These are phyloP conservation scores for Drosophila flavopinicola DNA, from an alignment of 2,888 invertebrate species.

Conservation along the genomic window DNA sequence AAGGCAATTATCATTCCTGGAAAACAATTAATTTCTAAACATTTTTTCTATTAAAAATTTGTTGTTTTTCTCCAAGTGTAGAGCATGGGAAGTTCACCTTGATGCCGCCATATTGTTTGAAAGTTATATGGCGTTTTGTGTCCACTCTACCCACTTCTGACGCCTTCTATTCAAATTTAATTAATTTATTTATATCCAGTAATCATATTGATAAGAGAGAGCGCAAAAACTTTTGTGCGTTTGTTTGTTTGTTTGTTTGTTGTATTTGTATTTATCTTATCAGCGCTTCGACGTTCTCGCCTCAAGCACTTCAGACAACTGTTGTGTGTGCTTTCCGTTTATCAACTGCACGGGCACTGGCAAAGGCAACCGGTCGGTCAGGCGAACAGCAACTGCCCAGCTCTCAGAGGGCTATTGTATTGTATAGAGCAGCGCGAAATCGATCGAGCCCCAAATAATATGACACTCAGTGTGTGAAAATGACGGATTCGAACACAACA, in stretches of 20 bases:
- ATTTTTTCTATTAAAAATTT: neutral
- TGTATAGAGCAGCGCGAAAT: conserved; percentile 14
- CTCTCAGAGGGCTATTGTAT: conserved; percentile 43
- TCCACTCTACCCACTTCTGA: conserved; percentile 32
- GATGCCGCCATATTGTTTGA: neutral
- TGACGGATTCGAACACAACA: conserved; percentile 42
- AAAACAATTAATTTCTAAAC: neutral
- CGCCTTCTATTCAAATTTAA: conserved; percentile 73
- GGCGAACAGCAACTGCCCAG: conserved; percentile 56
- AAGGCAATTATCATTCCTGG: too few species aligned
- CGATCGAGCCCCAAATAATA: conserved; percentile 8
- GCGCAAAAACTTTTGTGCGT: conserved; percentile 29
- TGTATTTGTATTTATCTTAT: conserved; percentile 54
- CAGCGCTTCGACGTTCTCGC: conserved; percentile 45
- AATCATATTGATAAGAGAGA: conserved; percentile 68
- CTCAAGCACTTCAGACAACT: conserved; percentile 57
- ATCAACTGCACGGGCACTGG: conserved; percentile 59
- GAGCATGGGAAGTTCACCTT: conserved; percentile 1
- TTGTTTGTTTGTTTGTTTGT: conserved; percentile 33
- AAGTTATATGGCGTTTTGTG: conserved; percentile 35
- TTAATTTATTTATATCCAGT: conserved; percentile 79
- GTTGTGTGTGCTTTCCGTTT: conserved; percentile 42
- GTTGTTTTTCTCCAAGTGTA: conserved; percentile 8
- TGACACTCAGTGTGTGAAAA: conserved; percentile 32
- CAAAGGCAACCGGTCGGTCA: conserved; percentile 58